phyloP scores from a whole-genome alignment of 2,888 invertebrate species.

The Phalera bucephala region DNA sequence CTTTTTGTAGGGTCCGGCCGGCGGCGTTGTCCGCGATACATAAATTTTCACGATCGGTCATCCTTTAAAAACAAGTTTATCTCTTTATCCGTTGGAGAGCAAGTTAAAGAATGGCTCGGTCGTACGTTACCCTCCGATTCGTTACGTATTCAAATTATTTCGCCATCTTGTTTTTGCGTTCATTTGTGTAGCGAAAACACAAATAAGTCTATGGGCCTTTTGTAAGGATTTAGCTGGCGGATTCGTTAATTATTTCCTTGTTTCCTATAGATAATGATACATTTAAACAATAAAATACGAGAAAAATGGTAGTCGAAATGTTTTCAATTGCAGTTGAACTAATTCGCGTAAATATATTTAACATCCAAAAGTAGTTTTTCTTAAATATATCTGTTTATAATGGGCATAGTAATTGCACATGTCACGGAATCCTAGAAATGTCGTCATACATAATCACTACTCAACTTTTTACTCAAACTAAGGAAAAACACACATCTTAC shows the following conservation, averaged over 20 bases:
- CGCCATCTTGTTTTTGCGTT: constrained; percentile 73
- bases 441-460: no score
- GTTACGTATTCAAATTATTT: constrained; percentile 82
- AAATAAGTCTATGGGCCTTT: constrained; percentile 44
- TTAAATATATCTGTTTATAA: no score
- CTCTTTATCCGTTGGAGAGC: constrained; percentile 77
- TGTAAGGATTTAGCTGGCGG: constrained; percentile 46
- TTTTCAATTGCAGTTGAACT: no score
- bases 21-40: constrained; percentile 78
- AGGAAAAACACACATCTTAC: no score
- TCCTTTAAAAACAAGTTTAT: constrained; percentile 83
- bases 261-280: neutral
- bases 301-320: no score
- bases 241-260: constrained; percentile 59
- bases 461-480: no score
- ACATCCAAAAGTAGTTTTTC: no score
- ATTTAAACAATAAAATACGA: no score
- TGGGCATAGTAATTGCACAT: no score
- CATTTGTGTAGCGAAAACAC: constrained; percentile 61
- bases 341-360: no score
- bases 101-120: constrained; percentile 76
- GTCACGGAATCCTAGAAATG: no score
- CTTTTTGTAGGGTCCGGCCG: constrained; percentile 74
- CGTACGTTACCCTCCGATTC: constrained; percentile 76
- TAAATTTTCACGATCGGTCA: constrained; percentile 82